phyloP scores from a whole-genome alignment of 2,888 invertebrate species.

The Hetaerina titia region DNA sequence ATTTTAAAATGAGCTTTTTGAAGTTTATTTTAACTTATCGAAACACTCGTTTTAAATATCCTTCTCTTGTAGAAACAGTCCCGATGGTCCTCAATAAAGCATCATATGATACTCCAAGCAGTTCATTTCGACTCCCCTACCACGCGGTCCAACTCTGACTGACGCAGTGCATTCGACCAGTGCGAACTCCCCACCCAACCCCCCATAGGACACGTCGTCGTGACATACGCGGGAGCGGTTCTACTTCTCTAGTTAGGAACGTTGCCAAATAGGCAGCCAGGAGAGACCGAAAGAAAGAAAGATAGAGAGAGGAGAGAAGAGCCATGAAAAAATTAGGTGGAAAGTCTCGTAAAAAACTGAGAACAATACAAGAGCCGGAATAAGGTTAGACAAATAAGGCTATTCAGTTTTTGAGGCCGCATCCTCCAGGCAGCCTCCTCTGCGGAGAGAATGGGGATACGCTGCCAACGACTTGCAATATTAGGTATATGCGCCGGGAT shows the following conservation, averaged over 20 bases:
- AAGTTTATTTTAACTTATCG: no score
- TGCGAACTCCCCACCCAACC: neutral
- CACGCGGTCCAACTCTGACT: neutral
- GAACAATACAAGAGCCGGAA: neutral
- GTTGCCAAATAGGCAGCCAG: neutral
- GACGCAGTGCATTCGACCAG: neutral
- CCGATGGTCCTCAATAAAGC: no score
- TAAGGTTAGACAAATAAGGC: constrained; percentile 28
- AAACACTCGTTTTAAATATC: no score
- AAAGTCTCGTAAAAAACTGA: neutral
- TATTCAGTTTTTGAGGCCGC: neutral
- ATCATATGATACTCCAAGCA: no score
- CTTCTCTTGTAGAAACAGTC: no score
- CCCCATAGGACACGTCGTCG: neutral
- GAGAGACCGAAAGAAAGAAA: neutral
- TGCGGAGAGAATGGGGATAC: neutral
- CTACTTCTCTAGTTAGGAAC: neutral
- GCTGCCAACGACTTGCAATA: neutral
- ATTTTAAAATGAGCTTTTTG: no score
- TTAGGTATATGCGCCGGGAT: neutral
- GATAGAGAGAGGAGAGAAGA: neutral
- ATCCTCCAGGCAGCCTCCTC: neutral
- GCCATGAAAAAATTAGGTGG: neutral
- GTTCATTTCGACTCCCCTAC: no score
- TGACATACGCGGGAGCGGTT: neutral